These are phyloP conservation scores for Glyptemys insculpta DNA, from an alignment of 2,797 vertebrate genomes.

Conservation along the genomic window DNA sequence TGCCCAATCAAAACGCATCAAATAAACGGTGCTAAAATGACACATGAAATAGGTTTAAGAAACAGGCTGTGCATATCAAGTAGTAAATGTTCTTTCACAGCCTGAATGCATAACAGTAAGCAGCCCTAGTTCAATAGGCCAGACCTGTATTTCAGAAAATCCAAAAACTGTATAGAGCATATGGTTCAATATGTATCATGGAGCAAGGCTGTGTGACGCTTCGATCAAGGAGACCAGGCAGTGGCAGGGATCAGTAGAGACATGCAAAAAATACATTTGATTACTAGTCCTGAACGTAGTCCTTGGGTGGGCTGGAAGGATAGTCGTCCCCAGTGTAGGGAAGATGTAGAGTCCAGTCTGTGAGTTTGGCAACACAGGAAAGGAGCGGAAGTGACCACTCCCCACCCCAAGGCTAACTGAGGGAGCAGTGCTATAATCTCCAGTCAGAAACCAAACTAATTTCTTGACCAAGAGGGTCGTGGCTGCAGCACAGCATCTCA, in stretches of 20 bases:
- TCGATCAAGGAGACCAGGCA: background rate
- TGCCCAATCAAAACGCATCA: background rate
- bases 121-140: background rate
- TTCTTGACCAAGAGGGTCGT: rapidly evolving
- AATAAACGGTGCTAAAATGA: background rate
- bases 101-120: background rate
- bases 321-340: background rate
- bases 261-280: background rate
- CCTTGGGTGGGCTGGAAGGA: background rate
- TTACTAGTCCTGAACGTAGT: background rate
- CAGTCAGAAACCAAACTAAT: background rate
- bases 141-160: background rate
- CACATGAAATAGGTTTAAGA: background rate
- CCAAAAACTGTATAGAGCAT: background rate
- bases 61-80: background rate
- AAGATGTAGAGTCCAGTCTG: background rate
- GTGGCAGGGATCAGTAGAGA: background rate
- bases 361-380: background rate
- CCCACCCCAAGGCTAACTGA: background rate
- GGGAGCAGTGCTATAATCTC: background rate
- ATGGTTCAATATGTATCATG: background rate
- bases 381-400: background rate
- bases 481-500: rapidly evolving
- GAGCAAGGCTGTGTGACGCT: background rate
- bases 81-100: background rate